Conservation (phyloP, 2,888 invertebrate species). For the Synergus laeviventris region DNA sequence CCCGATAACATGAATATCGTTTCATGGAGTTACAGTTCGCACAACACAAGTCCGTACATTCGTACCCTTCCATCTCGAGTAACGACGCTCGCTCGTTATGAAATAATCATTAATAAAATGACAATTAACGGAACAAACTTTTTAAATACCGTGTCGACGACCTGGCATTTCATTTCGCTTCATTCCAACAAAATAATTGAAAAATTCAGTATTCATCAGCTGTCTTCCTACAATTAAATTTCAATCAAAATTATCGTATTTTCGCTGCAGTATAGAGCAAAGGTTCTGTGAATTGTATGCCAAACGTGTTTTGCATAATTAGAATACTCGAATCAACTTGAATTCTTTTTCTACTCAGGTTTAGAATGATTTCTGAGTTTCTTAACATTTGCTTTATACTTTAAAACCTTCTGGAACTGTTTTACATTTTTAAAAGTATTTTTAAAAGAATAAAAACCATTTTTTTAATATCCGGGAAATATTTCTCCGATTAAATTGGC, state of each 20-base stretch:
- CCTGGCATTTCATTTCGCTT: not conserved
- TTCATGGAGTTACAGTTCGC: slow-evolving; percentile 47
- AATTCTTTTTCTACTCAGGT: no score
- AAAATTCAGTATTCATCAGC: not conserved
- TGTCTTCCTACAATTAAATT: not conserved
- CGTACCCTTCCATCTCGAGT: slow-evolving; percentile 43
- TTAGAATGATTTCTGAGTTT: no score
- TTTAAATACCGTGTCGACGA: slow-evolving; percentile 4
- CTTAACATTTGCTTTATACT: no score
- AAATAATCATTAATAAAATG: slow-evolving; percentile 36
- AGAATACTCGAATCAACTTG: no score
- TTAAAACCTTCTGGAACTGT: no score
- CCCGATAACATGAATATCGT: slow-evolving; percentile 42
- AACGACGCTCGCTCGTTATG: slow-evolving; percentile 28
- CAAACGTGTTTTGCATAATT: not conserved
- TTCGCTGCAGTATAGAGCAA: not conserved
- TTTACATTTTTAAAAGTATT: no score
- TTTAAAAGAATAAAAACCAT: no score
- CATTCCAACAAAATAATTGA: not conserved
- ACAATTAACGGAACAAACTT: slow-evolving; percentile 24
- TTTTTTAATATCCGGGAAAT: no score
- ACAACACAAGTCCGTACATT: slow-evolving; percentile 43
- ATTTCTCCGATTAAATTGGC: no score
- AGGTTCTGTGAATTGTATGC: not conserved
- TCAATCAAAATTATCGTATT: not conserved